A percentile compares a stretch with the other conserved stretches of the same genome.
Conservation (phyloP, 2,113 vertebrate species). For the Microcebus murinus region DNA sequence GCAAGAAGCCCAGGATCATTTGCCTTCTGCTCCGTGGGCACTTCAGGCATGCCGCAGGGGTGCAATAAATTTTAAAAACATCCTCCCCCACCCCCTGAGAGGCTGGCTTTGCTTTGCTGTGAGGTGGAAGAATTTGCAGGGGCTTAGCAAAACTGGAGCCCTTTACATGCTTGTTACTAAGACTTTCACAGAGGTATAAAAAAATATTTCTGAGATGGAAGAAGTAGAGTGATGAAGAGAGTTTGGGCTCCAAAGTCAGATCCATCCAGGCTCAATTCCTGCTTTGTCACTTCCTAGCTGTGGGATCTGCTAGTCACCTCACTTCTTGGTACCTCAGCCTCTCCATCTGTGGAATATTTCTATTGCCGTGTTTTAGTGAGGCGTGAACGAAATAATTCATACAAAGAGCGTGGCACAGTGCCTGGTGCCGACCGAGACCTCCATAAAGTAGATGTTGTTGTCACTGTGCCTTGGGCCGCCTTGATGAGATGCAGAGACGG, state of each 20-base stretch:
- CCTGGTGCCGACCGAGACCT: neutral
- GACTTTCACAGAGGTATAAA: neutral
- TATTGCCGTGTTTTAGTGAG: neutral
- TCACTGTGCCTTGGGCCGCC: fast-evolving
- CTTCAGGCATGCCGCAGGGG: neutral
- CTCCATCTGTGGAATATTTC: neutral
- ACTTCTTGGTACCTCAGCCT: neutral
- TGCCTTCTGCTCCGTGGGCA: neutral
- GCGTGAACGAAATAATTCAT: neutral
- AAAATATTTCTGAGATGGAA: neutral
- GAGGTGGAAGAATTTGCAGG: neutral
- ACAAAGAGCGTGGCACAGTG: no score
- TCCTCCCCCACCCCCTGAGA: neutral
- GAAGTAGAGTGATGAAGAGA: neutral
- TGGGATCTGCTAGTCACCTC: neutral
- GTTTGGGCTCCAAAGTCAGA: neutral
- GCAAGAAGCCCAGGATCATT: fast-evolving
- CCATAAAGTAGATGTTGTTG: fast-evolving
- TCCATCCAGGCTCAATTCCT: no score
- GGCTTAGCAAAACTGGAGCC: neutral
- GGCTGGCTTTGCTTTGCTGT: neutral
- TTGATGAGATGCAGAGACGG: fast-evolving
- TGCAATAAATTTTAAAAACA: neutral
- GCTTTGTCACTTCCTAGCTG: neutral
- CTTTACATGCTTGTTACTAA: neutral